A percentile compares a stretch with the other conserved stretches of the same genome.
Conservation (phyloP, 2,113 vertebrate species). For the Sebastes fasciatus region DNA sequence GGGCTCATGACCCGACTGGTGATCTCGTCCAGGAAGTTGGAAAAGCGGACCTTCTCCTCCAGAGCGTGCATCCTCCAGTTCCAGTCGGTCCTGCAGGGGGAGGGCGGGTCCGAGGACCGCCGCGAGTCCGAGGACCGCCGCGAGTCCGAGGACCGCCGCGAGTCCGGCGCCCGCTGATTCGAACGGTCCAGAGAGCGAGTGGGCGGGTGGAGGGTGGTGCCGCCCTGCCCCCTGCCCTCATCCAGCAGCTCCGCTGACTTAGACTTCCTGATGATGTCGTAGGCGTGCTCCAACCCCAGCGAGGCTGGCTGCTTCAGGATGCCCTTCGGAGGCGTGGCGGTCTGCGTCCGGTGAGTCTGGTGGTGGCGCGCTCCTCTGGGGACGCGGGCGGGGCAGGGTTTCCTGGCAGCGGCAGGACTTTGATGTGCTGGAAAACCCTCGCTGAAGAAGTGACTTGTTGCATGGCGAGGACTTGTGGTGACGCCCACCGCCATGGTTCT, state of each 20-base stretch:
- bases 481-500: not conserved
- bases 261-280: constrained; percentile 81
- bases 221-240: not conserved
- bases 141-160: not conserved
- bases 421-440: constrained; percentile 18
- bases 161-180: not conserved
- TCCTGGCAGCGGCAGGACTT: not conserved
- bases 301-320: constrained; percentile 86
- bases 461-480: not conserved
- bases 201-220: not conserved
- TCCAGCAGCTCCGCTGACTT: constrained; percentile 81
- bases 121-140: not conserved
- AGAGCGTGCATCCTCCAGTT: constrained; percentile 79
- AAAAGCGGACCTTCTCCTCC: constrained; percentile 89
- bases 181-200: constrained; percentile 44
- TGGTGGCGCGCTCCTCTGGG: not conserved
- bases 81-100: constrained; percentile 11
- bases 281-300: constrained; percentile 40
- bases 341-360: not conserved
- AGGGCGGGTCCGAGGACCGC: constrained; percentile 2
- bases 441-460: not conserved
- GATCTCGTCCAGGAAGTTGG: constrained; percentile 90
- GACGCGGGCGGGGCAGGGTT: not conserved
- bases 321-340: constrained; percentile 78
- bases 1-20: constrained; percentile 86